These are phyloP conservation scores for Hestina assimilis DNA, from an alignment of 1,140 invertebrate genomes.

Conservation along the genomic window DNA sequence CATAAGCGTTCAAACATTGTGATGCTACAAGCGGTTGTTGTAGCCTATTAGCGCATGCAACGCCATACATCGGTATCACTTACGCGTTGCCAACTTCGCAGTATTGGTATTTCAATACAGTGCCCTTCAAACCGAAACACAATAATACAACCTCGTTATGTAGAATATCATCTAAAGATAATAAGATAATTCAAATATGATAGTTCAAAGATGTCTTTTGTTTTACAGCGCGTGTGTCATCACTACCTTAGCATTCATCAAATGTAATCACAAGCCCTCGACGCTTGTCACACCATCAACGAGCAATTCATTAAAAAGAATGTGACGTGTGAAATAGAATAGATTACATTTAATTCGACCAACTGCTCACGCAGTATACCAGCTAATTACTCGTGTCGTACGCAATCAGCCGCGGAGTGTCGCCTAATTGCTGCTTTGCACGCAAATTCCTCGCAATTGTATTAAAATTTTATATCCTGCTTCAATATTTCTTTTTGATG, in stretches of 20 bases:
- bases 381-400: constrained; percentile 39
- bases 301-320: constrained; percentile 10
- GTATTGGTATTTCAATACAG: too few relatives aligned
- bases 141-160: too few relatives aligned
- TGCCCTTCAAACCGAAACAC: too few relatives aligned
- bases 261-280: not conserved
- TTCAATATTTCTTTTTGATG: not conserved
- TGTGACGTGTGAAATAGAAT: constrained; percentile 19
- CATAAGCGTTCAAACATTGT: too few relatives aligned
- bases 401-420: constrained; percentile 47
- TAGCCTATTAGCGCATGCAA: too few relatives aligned
- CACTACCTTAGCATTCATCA: too few relatives aligned
- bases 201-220: too few relatives aligned
- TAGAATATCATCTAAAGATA: not conserved
- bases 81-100: too few relatives aligned
- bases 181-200: too few relatives aligned
- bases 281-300: constrained; percentile 2
- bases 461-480: constrained; percentile 1
- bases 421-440: constrained; percentile 43
- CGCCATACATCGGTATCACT: too few relatives aligned
- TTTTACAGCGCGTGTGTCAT: too few relatives aligned
- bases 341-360: constrained; percentile 33
- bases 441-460: constrained; percentile 29
- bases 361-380: constrained; percentile 35
- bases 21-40: too few relatives aligned